Conservation (phyloP, 1,140 invertebrate species). For the Drosophila repleta region DNA sequence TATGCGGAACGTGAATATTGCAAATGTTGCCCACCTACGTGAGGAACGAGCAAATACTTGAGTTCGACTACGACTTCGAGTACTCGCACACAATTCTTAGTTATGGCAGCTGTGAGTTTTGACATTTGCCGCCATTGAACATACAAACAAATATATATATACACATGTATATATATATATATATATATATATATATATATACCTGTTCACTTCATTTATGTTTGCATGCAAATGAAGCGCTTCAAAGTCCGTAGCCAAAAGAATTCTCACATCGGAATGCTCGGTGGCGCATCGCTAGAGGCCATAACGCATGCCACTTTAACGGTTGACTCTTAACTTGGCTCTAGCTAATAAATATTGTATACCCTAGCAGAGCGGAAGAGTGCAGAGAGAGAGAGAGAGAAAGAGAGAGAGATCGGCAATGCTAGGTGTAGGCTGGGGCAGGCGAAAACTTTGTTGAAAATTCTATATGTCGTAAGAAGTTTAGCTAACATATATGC, state of each 20-base stretch:
- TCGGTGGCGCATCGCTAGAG: slow-evolving; percentile 30
- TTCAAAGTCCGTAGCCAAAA: slow-evolving; percentile 12
- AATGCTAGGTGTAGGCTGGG: background rate
- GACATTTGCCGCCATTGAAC: slow-evolving; percentile 52
- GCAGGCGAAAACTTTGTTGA: background rate
- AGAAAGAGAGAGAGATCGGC: too few species aligned
- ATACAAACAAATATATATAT: slow-evolving; percentile 5
- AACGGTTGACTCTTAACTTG: slow-evolving; percentile 9
- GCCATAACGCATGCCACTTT: slow-evolving; percentile 22
- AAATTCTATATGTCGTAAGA: background rate
- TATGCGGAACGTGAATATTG: slow-evolving; percentile 46
- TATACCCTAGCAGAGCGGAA: background rate
- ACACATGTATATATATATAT: too few species aligned
- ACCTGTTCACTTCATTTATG: slow-evolving; percentile 6
- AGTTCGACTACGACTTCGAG: slow-evolving; percentile 18
- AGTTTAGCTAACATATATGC: too few species aligned
- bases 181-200: too few species aligned
- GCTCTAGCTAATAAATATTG: slow-evolving; percentile 22
- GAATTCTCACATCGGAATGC: slow-evolving; percentile 32
- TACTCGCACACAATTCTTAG: slow-evolving; percentile 32
- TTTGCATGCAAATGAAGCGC: slow-evolving; percentile 33
- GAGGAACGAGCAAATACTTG: slow-evolving; percentile 48
- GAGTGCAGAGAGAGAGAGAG: too few species aligned
- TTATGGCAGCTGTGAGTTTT: slow-evolving; percentile 34
- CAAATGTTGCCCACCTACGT: slow-evolving; percentile 47